Base-by-base conservation (phyloP, 2,888 invertebrate genomes). In the Brenthis daphne region DNA sequence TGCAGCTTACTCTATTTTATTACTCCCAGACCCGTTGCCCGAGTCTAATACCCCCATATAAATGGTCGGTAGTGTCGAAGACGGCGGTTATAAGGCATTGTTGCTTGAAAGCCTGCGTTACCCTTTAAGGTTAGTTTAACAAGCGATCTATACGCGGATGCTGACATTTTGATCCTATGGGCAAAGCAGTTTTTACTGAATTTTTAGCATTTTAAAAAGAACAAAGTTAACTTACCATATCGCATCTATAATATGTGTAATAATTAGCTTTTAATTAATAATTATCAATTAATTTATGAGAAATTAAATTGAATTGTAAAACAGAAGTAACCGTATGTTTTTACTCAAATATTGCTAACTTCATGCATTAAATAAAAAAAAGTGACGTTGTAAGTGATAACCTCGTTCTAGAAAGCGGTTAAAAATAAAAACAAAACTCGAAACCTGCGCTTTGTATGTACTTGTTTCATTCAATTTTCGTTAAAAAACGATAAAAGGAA, bases 41-140 rank as follows among this genome's bases (percentile, higher is more conserved):
- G 78, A 82, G 80, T 79, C 77, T 86, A 87, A 86, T 87, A 80
- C 86, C 80, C 81, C 80, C 82, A 81, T 85, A 88, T 82, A 85
- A 84, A 84, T 82, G 82, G 79, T 63, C 61, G 73, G 71, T 70
- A 73, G 76, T 77, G 79, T 78, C 77, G 79, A 79, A 79, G 80
- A 77, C 75, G 74, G 75, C 73, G 74, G 77, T 75, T 74, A 73
- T 75, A 74, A 75, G 77, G 79, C 80, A 84, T 88, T 88, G 89
- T 89, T 85, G 84, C 77, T 77, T 84, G 82, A 85, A 85, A 85
- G 84, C 83, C 73, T 73, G 67, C 66, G 61, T 53, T 65, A 68
- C 61, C 67, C 67, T 68, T 73, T 71, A 66, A 68, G 69, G 73
- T 71, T 68, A 65, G 68, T 70, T 69, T 70, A 57, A 68, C 60